Percentiles rank a stretch among this genome's conserved stretches.
Conservation (phyloP, 2,797 vertebrate species). For the Cuculus canorus region DNA sequence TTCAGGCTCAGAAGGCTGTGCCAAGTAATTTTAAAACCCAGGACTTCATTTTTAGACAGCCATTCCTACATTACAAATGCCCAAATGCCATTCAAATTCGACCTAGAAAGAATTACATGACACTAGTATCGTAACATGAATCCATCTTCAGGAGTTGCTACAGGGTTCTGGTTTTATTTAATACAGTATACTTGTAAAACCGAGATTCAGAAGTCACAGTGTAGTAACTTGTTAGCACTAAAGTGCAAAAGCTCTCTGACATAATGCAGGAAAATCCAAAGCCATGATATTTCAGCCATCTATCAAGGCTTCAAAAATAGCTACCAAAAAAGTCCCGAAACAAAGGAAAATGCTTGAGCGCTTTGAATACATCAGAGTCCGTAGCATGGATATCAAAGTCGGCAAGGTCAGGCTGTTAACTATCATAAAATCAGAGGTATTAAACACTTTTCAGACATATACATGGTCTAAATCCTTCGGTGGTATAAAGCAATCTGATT, state of each 20-base stretch:
- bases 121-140: background rate
- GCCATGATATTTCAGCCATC: background rate
- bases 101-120: slow-evolving; percentile 54
- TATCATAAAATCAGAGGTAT: background rate
- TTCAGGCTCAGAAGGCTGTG: slow-evolving; percentile 22
- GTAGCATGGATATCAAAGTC: background rate
- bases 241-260: background rate
- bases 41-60: slow-evolving; percentile 9
- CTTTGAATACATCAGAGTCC: background rate
- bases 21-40: slow-evolving; percentile 20
- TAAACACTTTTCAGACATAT: background rate
- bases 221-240: background rate
- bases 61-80: background rate
- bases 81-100: slow-evolving; percentile 30
- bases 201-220: background rate
- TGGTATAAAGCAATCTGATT: background rate
- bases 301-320: background rate
- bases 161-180: background rate
- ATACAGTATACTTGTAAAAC: background rate
- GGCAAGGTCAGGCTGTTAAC: background rate
- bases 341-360: background rate
- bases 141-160: background rate
- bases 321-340: background rate
- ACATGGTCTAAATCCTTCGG: background rate
- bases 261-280: background rate